phyloP scores from a whole-genome alignment of 2,797 vertebrate genomes.

The Enteromius paludinosus region DNA sequence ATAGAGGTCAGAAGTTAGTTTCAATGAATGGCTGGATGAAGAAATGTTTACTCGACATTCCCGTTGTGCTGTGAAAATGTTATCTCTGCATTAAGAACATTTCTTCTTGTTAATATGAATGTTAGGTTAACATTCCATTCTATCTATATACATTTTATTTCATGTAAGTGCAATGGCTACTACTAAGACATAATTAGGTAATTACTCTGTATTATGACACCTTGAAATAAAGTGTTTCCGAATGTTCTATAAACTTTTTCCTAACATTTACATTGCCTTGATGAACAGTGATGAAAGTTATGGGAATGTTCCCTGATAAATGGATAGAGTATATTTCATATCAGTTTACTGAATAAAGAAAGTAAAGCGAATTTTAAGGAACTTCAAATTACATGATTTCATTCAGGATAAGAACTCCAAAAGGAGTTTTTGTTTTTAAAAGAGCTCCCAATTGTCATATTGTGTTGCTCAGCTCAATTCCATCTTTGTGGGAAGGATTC shows the following conservation, averaged over 20 bases:
- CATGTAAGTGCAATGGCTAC: too few species aligned
- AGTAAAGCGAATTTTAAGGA: not conserved
- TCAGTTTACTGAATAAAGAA: not conserved
- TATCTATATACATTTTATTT: not conserved
- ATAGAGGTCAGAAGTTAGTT: not conserved
- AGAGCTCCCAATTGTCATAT: not conserved
- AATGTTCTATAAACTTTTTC: not conserved
- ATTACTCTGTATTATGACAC: too few species aligned
- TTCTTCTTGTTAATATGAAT: not conserved
- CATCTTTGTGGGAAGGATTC: not conserved
- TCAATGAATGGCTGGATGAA: not conserved
- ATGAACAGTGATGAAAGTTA: too few species aligned
- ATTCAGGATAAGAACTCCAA: too few species aligned
- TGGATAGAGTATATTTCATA: too few species aligned
- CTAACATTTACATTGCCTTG: too few species aligned
- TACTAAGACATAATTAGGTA: too few species aligned
- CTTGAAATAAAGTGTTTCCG: too few species aligned
- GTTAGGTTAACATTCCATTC: not conserved
- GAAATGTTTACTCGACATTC: not conserved
- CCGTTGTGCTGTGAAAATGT: not conserved
- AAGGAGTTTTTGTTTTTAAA: not conserved
- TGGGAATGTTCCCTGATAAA: too few species aligned
- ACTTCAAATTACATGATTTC: too few species aligned
- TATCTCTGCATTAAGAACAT: not conserved
- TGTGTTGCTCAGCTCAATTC: not conserved